A percentile compares a stretch with the other conserved stretches of the same genome.
Conservation (phyloP, 2,888 invertebrate species). For the Hermaeophaga mercurialis region DNA sequence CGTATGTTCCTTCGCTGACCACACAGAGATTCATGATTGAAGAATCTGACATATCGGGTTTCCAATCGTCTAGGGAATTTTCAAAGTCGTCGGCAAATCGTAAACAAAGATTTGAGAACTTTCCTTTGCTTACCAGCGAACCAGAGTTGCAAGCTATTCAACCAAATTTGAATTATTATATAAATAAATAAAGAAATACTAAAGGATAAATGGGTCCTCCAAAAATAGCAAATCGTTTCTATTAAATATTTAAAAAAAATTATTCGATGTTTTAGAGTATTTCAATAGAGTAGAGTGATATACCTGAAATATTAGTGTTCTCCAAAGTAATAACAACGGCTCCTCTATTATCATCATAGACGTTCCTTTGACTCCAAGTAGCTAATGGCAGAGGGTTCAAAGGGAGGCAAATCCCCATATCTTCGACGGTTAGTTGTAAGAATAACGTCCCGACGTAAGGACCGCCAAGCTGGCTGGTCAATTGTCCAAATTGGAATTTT, state of each 20-base stretch:
- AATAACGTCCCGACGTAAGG: conserved; percentile 88
- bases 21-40: conserved; percentile 90
- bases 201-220: too few relatives aligned
- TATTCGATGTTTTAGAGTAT: too few relatives aligned
- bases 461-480: conserved; percentile 75
- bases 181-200: too few relatives aligned
- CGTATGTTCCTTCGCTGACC: conserved; percentile 98
- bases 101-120: conserved; percentile 88
- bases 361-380: conserved; percentile 68
- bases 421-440: conserved; percentile 92
- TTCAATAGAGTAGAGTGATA: background rate
- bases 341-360: conserved; percentile 82
- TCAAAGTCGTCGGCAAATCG: conserved; percentile 98
- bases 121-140: conserved; percentile 92
- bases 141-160: conserved; percentile 92
- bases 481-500: conserved; percentile 78
- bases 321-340: conserved; percentile 96
- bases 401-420: conserved; percentile 95
- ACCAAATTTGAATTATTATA: too few relatives aligned
- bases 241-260: too few relatives aligned
- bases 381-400: conserved; percentile 78
- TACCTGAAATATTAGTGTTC: conserved; percentile 85
- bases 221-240: too few relatives aligned
- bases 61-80: conserved; percentile 96
- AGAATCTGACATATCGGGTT: conserved; percentile 81